Conservation (phyloP, 37 sponge, comb jelly and placozoan species). For the Chondrilla cf. caribensis region DNA sequence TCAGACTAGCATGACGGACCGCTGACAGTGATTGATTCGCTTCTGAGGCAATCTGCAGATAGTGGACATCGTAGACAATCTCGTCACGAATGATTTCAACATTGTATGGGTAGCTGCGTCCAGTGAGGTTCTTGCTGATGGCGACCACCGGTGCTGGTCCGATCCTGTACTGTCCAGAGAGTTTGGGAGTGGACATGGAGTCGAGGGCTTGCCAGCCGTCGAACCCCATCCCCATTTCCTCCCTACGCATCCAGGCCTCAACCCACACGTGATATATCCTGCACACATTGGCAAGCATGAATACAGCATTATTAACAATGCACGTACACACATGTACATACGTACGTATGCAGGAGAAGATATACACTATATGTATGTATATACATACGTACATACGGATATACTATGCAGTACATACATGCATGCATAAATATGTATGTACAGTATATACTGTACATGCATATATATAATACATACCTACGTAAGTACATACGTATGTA, state of each 20-base stretch:
- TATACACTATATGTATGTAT: neutral
- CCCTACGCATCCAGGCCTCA: constrained; percentile 75
- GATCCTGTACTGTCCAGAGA: constrained; percentile 40
- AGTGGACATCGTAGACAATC: constrained; percentile 40
- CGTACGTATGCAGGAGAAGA: neutral
- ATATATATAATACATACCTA: too few species aligned
- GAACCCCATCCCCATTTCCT: constrained; percentile 56
- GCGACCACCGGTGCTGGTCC: constrained; percentile 47
- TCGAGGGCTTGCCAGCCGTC: constrained; percentile 76
- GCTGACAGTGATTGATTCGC: neutral
- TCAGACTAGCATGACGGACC: neutral
- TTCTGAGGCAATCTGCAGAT: constrained; percentile 35
- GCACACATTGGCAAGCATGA: neutral
- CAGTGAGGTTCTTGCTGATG: neutral
- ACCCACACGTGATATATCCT: constrained; percentile 88
- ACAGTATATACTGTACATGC: too few species aligned
- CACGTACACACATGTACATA: neutral
- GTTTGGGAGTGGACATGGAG: constrained; percentile 40
- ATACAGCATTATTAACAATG: neutral
- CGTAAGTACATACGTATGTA: too few species aligned
- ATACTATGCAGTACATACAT: neutral
- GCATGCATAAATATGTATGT: too few species aligned
- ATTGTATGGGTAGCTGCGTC: constrained; percentile 19
- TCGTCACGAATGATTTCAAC: constrained; percentile 27
- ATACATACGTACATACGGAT: neutral